Evolutionary conservation across 92 coral and sea anemone genomes (phyloP), one percentile per base, ranked within the genome.

Genomic region (Ricordea florida): DNA sequence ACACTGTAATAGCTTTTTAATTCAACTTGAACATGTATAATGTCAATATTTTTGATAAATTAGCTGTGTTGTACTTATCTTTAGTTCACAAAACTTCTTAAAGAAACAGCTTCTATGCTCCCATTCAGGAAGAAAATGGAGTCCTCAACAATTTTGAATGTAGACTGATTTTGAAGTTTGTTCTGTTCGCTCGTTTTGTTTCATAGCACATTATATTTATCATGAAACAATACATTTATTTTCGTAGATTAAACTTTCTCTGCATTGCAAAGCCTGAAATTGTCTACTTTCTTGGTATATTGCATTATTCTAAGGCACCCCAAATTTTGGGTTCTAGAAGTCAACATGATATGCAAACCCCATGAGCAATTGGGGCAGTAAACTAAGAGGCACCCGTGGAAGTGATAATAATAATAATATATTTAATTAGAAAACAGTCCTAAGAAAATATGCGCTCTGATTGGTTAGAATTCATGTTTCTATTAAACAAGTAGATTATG

Each of bases 251-350:
- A 69, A 69, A 69, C 76, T 69, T 69, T 69, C 36, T 49, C 62
- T 69, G n/a, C 35, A 69, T 47, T 69, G 76, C 62, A 21, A 69
- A 69, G 48, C 62, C 62, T 49, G 33, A 69, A 69, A 69, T 48
- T 49, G 33, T 16, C 62, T 69, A 32, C 28, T 29, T 69, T 51
- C 11, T 69, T 48, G 22, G 62, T 69, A 43, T 9, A 48, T 49
- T 41, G 33, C 6, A 24, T 13, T 10, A 33, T 65, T 23, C 38
- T 58, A 24, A 16, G 31, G 63, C 15, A 25, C 25, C 16, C 5
- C 31, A n/a, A 14, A 24, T 10, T 23, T 69, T 51, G 62, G 10
- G 44, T 34, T 33, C 27, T 2, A 26, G 3, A 26, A 52, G 59
- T 65, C 48, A 24, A 65, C 56, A 45, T 38, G 31, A 47, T n/a